phyloP scores from a whole-genome alignment of 2,797 vertebrate genomes.

The Melanotaenia pygmaea region DNA sequence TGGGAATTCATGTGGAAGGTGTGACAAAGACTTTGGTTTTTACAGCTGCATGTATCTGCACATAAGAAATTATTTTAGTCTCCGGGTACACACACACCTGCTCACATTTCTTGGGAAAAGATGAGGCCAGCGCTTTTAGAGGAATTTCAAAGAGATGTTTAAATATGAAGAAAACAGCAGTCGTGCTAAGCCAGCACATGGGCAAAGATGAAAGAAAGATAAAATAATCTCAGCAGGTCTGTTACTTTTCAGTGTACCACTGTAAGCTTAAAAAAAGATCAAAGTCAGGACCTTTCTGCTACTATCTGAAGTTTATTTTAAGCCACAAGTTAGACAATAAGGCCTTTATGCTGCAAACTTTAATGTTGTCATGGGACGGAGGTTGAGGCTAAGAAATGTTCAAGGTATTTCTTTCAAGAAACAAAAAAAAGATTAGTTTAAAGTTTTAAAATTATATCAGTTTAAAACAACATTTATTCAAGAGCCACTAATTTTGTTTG shows the following conservation, averaged over 20 bases:
- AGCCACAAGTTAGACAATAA: slow-evolving; percentile 6
- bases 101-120: background rate
- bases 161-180: slow-evolving; percentile 6
- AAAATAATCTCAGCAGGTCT: background rate
- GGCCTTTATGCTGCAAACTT: background rate
- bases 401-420: background rate
- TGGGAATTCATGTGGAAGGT: background rate
- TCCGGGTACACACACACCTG: no score
- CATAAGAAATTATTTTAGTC: no score
- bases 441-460: background rate
- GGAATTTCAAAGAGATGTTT: slow-evolving; percentile 16
- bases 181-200: background rate
- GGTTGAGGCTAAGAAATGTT: background rate
- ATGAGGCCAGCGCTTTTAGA: background rate
- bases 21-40: background rate
- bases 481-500: background rate
- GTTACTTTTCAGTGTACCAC: slow-evolving; percentile 6
- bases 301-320: slow-evolving; percentile 4
- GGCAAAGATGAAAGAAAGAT: background rate
- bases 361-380: slow-evolving; percentile 6
- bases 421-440: no score
- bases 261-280: background rate
- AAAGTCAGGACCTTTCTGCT: background rate
- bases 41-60: background rate
- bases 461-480: background rate